A percentile compares a stretch with the other conserved stretches of the same genome.
phyloP scores from a whole-genome alignment of 2,797 vertebrate genomes.

The Esox masquinongy region DNA sequence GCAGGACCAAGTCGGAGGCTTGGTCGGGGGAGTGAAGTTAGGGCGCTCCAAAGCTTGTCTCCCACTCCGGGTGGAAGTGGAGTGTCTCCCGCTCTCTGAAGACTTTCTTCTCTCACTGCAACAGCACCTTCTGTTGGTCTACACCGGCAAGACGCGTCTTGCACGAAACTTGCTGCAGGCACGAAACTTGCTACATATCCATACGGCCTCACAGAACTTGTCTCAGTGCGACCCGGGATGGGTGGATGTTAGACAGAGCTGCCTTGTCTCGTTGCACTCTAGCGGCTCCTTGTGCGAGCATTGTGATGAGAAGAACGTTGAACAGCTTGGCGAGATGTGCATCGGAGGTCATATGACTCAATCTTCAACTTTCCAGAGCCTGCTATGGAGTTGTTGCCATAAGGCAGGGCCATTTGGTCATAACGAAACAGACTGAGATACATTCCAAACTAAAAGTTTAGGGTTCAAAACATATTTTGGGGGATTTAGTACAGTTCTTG shows the following conservation, averaged over 20 bases:
- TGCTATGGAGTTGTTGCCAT: no score
- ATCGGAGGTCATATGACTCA: no score
- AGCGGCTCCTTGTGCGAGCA: no score
- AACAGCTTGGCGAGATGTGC: no score
- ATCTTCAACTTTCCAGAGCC: no score
- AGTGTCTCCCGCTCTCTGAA: constrained; percentile 70
- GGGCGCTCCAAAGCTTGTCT: constrained; percentile 82
- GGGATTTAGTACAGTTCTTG: neutral
- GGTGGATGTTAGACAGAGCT: neutral
- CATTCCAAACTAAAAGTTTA: neutral
- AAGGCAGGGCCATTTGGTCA: no score
- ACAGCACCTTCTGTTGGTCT: constrained; percentile 88
- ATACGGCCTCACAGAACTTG: neutral
- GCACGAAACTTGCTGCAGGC: constrained; percentile 97
- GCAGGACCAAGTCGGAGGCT: constrained; percentile 96
- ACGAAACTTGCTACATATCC: constrained; percentile 87
- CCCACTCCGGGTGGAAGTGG: constrained; percentile 86
- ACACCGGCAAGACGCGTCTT: constrained; percentile 93
- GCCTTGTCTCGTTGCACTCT: no score
- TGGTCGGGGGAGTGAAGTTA: constrained; percentile 89
- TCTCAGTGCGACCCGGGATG: neutral
- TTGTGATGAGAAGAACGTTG: no score
- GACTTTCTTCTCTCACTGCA: constrained; percentile 80
- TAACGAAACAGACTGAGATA: no score
- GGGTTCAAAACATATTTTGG: neutral